A percentile compares a stretch with the other conserved stretches of the same genome.
Conservation (phyloP, 2,888 invertebrate genomes). For the Drosophila buzzatii region DNA sequence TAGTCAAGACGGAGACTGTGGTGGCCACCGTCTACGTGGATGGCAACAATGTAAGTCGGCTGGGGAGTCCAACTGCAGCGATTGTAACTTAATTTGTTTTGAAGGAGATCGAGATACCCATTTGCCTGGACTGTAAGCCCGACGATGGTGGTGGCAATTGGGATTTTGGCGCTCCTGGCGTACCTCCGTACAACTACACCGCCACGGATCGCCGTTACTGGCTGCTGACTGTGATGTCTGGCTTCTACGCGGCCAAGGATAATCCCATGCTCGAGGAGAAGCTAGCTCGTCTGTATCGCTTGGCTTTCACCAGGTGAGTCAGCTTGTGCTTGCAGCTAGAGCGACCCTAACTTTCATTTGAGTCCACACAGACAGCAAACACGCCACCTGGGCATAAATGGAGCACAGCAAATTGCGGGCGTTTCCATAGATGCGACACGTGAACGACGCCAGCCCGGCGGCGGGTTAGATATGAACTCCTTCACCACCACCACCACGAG, state of each 20-base stretch:
- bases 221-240: constrained; percentile 91
- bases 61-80: fast-evolving
- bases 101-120: constrained; percentile 84
- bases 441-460: constrained; percentile 63
- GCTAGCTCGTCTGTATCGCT: constrained; percentile 91
- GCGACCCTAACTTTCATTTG: constrained; percentile 24
- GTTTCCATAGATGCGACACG: constrained; percentile 63
- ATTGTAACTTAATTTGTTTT: not conserved
- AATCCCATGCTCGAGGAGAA: constrained; percentile 90
- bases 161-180: constrained; percentile 71
- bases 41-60: constrained; percentile 82
- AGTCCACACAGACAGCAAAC: constrained; percentile 90
- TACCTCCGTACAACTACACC: constrained; percentile 82
- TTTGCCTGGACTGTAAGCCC: constrained; percentile 82
- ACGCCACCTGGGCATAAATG: constrained; percentile 90
- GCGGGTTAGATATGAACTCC: not conserved
- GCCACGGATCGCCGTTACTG: constrained; percentile 90
- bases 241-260: constrained; percentile 86
- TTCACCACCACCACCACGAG: constrained; percentile 27
- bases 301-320: constrained; percentile 91
- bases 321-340: not conserved
- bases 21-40: constrained; percentile 90
- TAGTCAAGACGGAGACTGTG: constrained; percentile 89
- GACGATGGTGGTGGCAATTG: constrained; percentile 81
- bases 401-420: constrained; percentile 78